Conservation (phyloP, 1,140 invertebrate species). For the Aphaenogaster ashmeadi region DNA sequence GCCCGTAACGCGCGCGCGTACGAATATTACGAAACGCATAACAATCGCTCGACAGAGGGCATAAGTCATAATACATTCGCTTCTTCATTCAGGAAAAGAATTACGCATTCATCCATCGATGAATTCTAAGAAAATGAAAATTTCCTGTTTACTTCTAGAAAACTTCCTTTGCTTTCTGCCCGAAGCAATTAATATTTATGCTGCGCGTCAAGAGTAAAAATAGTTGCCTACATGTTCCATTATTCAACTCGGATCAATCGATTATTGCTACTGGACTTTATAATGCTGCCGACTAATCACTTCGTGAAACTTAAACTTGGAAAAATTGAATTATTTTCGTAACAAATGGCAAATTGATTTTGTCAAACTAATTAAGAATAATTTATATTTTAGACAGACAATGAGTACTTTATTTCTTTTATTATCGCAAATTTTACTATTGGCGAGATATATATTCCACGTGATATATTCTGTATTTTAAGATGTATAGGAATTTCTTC, state of each 20-base stretch:
- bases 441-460: not conserved
- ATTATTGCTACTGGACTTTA: constrained; percentile 7
- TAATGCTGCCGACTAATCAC: not conserved
- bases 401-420: constrained; percentile 7
- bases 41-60: not conserved
- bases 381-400: not conserved
- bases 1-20: not conserved
- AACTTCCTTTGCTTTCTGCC: not conserved
- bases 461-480: constrained; percentile 11
- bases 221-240: not conserved
- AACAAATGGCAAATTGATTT: not conserved
- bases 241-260: not conserved
- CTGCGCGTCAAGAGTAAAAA: not conserved
- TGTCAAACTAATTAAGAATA: not conserved
- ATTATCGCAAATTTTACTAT: constrained; percentile 3
- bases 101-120: not conserved
- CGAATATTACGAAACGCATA: not conserved
- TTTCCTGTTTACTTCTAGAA: not conserved
- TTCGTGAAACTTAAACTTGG: not conserved
- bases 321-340: not conserved
- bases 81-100: not conserved
- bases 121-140: not conserved
- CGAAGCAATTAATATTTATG: constrained; percentile 32
- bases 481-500: not conserved
- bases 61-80: not conserved